Percentiles rank a stretch among this genome's conserved stretches.
phyloP scores from a whole-genome alignment of 2,888 invertebrate species.

The Polydrusus tereticollis region DNA sequence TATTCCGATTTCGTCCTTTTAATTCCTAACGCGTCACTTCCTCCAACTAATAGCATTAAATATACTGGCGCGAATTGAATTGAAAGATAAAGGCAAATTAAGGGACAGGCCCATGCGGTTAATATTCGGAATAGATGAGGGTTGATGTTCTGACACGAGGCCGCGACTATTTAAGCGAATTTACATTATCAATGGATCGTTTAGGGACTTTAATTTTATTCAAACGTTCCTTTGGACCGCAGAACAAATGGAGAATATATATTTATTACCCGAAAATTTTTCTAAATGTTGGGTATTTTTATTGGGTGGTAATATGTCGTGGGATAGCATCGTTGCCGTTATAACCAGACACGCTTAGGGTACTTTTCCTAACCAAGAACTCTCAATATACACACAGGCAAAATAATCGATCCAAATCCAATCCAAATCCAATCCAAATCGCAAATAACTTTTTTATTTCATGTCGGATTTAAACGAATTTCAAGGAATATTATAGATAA shows the following conservation, averaged over 20 bases:
- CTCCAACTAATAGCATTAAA: slow-evolving; percentile 57
- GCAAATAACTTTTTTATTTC: too few relatives aligned
- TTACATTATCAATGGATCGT: slow-evolving; percentile 44
- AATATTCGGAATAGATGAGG: slow-evolving; percentile 43
- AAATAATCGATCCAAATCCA: too few relatives aligned
- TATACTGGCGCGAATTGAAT: slow-evolving; percentile 42
- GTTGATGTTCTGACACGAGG: slow-evolving; percentile 42
- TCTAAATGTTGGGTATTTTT: too few relatives aligned
- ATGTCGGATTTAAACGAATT: too few relatives aligned
- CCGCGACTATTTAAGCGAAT: slow-evolving; percentile 26
- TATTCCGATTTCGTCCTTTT: slow-evolving; percentile 62
- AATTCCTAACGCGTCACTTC: slow-evolving; percentile 66
- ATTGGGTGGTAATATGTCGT: too few relatives aligned
- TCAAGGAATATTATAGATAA: too few relatives aligned
- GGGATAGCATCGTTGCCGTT: too few relatives aligned
- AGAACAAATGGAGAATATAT: neutral
- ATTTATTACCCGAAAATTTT: too few relatives aligned
- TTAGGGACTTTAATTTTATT: slow-evolving; percentile 54
- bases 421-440: too few relatives aligned
- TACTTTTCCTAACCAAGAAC: too few relatives aligned
- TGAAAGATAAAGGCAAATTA: slow-evolving; percentile 47
- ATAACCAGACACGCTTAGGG: too few relatives aligned
- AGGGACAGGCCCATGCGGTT: slow-evolving; percentile 44
- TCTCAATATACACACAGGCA: too few relatives aligned
- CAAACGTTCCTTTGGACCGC: neutral